Evolutionary conservation across 2,113 vertebrate species (phyloP), one percentile per base, ranked within the genome.

Genomic region (Ictalurus furcatus): DNA sequence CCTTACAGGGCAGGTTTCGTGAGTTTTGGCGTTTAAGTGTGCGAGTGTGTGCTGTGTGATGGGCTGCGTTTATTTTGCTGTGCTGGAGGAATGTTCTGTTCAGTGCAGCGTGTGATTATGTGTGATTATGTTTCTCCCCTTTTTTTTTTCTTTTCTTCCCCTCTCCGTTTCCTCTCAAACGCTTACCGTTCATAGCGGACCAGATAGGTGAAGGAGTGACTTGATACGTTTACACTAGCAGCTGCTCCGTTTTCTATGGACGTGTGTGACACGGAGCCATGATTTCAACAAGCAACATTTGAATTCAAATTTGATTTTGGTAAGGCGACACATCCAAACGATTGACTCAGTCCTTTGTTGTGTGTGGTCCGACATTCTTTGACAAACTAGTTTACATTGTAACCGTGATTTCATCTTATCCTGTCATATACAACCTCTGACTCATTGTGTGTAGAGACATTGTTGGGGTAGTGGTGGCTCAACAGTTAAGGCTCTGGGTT

Each of bases 1-100:
- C 74, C 59, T 58, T 69, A 85, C 30, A 71, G 44, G 40, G 85
- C 89, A 44, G 30, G 86, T 87, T 87, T 90, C 52, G 63, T 85
- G 82, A 84, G 85, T 74, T 85, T 54, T 88, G 52, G 63, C 28
- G 11, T 71, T n/a, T 76, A 19, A 8, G 25, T 14, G 65, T n/a
- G 23, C 11, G 34, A 65, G 59, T 48, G 82, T 58, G 69, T 48
- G 37, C 84, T 69, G n/a, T 7, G 16, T 61, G 44, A 61, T 81
- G 34, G 48, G 25, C 73, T 87, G 63, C n/a, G 73, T 91, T 89
- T 89, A 84, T 91, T 89, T 90, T 90, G 88, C 73, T 63, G 56
- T 84, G 52, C 85, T 71, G 19, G 58, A 86, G 90, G 85, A 90
- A 90, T 86, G 40, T 84, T n/a, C 65, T 84, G 83, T 61, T 48